These are phyloP conservation scores for Spea hammondii DNA, from an alignment of 2,797 vertebrate genomes.

Conservation along the genomic window DNA sequence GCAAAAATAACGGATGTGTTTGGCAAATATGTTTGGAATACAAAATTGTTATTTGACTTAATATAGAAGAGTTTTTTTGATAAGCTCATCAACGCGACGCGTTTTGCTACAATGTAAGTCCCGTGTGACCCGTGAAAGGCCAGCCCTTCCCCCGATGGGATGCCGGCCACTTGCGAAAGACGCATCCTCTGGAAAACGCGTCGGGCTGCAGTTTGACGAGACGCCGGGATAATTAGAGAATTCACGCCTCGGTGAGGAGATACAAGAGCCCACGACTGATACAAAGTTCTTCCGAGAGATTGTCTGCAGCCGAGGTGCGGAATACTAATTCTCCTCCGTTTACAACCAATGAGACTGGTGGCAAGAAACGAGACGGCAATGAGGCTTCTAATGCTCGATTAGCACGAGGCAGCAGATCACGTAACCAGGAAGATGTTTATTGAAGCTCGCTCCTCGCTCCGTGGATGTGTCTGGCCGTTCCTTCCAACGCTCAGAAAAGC, in stretches of 20 bases:
- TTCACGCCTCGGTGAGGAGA: constrained; percentile 37
- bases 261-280: constrained; percentile 37
- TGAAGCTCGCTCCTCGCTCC: background rate
- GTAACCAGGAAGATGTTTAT: background rate
- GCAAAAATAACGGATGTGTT: too few relatives aligned
- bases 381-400: constrained; percentile 46
- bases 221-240: constrained; percentile 34
- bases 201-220: constrained; percentile 16
- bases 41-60: too few relatives aligned
- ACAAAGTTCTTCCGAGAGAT: constrained; percentile 38
- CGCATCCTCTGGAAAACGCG: background rate
- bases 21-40: too few relatives aligned
- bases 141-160: background rate
- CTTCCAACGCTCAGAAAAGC: background rate
- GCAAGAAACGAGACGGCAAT: constrained; percentile 38
- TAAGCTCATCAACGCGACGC: too few relatives aligned
- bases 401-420: constrained; percentile 35
- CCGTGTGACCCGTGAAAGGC: background rate
- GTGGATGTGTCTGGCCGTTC: background rate
- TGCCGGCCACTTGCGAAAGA: constrained; percentile 1
- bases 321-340: constrained; percentile 11
- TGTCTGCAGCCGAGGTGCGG: constrained; percentile 23
- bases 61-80: too few relatives aligned
- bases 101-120: too few relatives aligned
- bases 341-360: constrained; percentile 3